Percentiles rank a stretch among this genome's conserved stretches.
phyloP scores from a whole-genome alignment of 2,888 invertebrate species.

The Drosophila falleni region DNA sequence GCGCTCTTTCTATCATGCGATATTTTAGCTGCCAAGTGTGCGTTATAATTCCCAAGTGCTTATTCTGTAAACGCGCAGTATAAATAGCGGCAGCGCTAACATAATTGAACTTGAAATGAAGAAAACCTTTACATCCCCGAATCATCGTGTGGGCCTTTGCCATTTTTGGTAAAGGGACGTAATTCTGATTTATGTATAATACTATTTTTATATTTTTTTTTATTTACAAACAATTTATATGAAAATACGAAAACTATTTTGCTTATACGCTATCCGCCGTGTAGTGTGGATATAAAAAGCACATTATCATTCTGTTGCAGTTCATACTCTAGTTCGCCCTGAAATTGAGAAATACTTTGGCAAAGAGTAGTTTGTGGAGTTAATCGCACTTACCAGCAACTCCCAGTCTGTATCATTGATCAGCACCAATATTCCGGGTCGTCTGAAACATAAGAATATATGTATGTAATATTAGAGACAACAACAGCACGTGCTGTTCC shows the following conservation, averaged over 20 bases:
- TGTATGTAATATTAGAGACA: not conserved
- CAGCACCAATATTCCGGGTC: slow-evolving; percentile 97
- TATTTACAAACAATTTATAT: not conserved
- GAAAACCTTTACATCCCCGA: slow-evolving; percentile 70
- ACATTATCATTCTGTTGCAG: slow-evolving; percentile 90
- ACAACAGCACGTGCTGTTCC: not conserved
- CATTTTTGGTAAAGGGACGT: slow-evolving; percentile 71
- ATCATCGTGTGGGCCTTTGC: slow-evolving; percentile 76
- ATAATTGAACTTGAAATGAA: slow-evolving; percentile 28
- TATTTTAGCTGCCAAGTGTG: not conserved
- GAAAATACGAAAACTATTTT: slow-evolving; percentile 5
- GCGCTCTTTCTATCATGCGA: not conserved
- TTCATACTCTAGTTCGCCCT: slow-evolving; percentile 90
- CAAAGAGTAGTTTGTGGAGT: not conserved
- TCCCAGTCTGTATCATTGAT: slow-evolving; percentile 99
- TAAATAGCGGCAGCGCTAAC: slow-evolving; percentile 8
- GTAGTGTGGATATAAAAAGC: slow-evolving; percentile 93
- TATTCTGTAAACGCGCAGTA: not conserved
- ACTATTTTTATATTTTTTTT: slow-evolving; percentile 16
- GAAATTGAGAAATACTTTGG: slow-evolving; percentile 69
- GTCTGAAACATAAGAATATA: slow-evolving; percentile 60
- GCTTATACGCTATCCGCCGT: slow-evolving; percentile 89
- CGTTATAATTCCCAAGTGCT: slow-evolving; percentile 59
- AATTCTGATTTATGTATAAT: slow-evolving; percentile 68
- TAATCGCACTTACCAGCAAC: slow-evolving; percentile 87